phyloP scores from a whole-genome alignment of 2,113 vertebrate genomes.

The Phrynocephalus versicolor region DNA sequence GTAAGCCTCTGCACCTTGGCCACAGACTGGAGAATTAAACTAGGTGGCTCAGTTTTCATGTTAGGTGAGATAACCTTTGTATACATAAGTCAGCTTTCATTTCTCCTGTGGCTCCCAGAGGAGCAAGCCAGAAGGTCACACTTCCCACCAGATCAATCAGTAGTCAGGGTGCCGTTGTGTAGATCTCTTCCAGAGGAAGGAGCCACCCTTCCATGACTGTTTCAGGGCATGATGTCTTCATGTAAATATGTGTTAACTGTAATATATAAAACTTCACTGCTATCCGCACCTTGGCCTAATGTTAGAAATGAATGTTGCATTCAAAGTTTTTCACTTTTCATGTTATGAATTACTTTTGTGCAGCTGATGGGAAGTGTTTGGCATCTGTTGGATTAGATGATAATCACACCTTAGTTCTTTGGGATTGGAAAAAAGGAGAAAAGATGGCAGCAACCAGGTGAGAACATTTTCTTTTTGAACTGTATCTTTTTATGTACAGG shows the following conservation, averaged over 20 bases:
- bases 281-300: not conserved
- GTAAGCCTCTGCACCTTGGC: slow-evolving; percentile 63
- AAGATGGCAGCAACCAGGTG: slow-evolving; percentile 92
- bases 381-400: slow-evolving; percentile 93
- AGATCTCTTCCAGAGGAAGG: no score
- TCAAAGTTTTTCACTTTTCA: slow-evolving; percentile 48
- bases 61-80: not conserved
- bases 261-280: not conserved
- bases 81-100: not conserved
- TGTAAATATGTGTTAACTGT: not conserved
- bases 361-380: slow-evolving; percentile 94
- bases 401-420: slow-evolving; percentile 91
- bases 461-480: slow-evolving; percentile 11
- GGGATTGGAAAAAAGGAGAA: slow-evolving; percentile 99
- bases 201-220: not conserved
- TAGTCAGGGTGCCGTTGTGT: not conserved
- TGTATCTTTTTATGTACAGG: slow-evolving; percentile 19
- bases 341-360: slow-evolving; percentile 59
- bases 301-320: not conserved
- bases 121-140: not conserved
- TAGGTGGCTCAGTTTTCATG: not conserved
- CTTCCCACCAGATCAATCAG: not conserved
- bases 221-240: not conserved
- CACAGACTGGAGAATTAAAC: not conserved
- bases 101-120: not conserved